phyloP scores from a whole-genome alignment of 2,888 invertebrate genomes.

The Archips crataeganus region DNA sequence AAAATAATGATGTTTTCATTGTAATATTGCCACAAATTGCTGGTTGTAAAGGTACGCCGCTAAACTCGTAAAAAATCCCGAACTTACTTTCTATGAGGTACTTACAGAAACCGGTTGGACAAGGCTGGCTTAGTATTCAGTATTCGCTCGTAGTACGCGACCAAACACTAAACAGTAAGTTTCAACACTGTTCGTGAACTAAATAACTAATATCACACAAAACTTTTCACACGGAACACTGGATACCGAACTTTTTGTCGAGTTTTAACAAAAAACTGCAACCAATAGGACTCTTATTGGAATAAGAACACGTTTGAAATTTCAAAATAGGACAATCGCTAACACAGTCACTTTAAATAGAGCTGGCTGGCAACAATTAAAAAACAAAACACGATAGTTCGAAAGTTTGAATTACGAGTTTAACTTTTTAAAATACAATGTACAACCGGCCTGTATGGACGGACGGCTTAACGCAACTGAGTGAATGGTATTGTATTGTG shows the following conservation, averaged over 20 bases:
- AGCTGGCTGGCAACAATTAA: neutral
- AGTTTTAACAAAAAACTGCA: conserved; percentile 34
- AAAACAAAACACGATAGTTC: conserved; percentile 11
- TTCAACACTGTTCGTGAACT: conserved; percentile 51
- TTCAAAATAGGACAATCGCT: neutral
- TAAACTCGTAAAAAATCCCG: conserved; percentile 26
- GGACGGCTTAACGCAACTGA: conserved; percentile 26
- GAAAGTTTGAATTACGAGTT: conserved; percentile 19
- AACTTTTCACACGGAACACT: conserved; percentile 55
- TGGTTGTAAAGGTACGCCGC: neutral
- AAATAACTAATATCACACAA: conserved; percentile 54
- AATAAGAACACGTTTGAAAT: conserved; percentile 4
- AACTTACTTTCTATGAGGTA: conserved; percentile 65
- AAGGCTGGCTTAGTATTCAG: conserved; percentile 49
- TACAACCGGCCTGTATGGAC: neutral
- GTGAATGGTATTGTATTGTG: conserved; percentile 30
- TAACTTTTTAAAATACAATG: conserved; percentile 6
- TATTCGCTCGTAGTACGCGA: conserved; percentile 21
- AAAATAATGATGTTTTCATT: conserved; percentile 28
- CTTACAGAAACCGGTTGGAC: conserved; percentile 63
- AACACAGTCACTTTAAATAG: neutral
- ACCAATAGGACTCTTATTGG: conserved; percentile 24
- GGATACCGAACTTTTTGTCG: conserved; percentile 48
- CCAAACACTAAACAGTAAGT: conserved; percentile 43
- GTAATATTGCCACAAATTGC: conserved; percentile 11